Conservation (phyloP, 2,797 vertebrate genomes). For the Selene dorsalis region DNA sequence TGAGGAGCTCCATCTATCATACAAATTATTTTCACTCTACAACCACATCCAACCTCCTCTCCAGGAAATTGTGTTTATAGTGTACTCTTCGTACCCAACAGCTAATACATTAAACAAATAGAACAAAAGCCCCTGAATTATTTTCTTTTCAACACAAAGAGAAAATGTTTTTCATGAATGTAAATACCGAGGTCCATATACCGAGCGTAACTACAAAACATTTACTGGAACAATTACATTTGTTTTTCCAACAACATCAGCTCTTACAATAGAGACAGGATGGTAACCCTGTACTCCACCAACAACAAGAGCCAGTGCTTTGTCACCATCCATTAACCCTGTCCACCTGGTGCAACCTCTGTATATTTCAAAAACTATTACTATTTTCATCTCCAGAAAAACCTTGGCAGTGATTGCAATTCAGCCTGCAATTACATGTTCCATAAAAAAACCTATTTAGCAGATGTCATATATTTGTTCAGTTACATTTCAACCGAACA, state of each 20-base stretch:
- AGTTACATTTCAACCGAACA: background rate
- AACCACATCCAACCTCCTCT: background rate
- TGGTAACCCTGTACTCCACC: background rate
- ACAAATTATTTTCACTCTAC: background rate
- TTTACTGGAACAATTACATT: background rate
- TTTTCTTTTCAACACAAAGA: background rate
- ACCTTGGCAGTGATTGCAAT: background rate
- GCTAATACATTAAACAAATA: background rate
- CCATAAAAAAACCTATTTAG: slow-evolving; percentile 1
- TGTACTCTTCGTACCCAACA: background rate
- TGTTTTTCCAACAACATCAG: background rate
- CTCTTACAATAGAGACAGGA: background rate
- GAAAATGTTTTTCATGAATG: background rate
- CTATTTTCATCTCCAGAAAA: background rate
- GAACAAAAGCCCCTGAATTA: background rate
- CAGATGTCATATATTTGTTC: background rate
- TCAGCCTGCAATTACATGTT: background rate
- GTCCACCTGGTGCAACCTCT: background rate
- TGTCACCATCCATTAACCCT: no score
- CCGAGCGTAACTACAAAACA: background rate
- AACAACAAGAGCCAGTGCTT: background rate
- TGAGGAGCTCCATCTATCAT: slow-evolving; percentile 9
- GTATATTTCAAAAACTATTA: background rate
- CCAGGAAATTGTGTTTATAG: background rate
- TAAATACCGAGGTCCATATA: no score